These are phyloP conservation scores for Calcarius lapponicus DNA, from an alignment of 2,797 vertebrate species.

Conservation along the genomic window DNA sequence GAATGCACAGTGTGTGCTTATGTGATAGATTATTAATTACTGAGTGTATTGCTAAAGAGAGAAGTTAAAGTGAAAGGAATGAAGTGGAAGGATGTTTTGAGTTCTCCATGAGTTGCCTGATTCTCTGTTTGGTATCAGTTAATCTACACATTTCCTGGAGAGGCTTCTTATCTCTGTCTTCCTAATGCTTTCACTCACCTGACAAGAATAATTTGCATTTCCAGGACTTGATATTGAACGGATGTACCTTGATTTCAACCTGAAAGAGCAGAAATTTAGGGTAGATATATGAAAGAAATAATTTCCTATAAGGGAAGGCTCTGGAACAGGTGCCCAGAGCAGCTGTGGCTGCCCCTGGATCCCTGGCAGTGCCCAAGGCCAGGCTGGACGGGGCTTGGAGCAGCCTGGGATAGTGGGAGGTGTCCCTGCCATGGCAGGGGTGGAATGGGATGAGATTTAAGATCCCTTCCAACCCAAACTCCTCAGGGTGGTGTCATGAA, in stretches of 20 bases:
- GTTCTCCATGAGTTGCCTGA: background rate
- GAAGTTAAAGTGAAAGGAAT: background rate
- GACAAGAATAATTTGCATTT: background rate
- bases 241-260: background rate
- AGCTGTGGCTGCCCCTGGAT: background rate
- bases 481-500: background rate
- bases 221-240: background rate
- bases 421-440: background rate
- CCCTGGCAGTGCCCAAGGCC: background rate
- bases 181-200: background rate
- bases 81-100: background rate
- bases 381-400: fast-evolving
- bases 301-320: fast-evolving
- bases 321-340: background rate
- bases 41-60: background rate
- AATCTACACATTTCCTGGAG: background rate
- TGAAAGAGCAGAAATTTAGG: background rate
- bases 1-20: background rate
- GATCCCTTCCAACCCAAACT: background rate
- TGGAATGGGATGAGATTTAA: fast-evolving
- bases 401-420: fast-evolving
- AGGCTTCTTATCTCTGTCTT: background rate
- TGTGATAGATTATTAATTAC: background rate
- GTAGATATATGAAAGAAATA: background rate
- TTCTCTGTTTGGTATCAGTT: background rate